A percentile compares a stretch with the other conserved stretches of the same genome.
Evolutionary conservation across 2,888 invertebrate species (phyloP).

Genomic region (Drosophila heteroneura): DNA sequence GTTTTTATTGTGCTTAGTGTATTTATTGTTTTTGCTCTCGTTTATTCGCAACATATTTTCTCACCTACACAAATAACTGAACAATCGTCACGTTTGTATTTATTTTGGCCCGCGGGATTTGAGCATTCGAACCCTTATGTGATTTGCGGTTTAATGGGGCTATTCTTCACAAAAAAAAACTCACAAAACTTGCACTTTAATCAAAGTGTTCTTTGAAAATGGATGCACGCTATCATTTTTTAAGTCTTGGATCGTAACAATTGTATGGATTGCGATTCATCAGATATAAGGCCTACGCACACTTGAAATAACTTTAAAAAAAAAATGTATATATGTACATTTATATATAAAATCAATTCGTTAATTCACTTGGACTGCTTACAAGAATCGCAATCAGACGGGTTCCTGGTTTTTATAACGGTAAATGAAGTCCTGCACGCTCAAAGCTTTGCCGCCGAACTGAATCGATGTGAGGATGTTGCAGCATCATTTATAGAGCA

Average conservation of each 20-base stretch:
- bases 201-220: conserved; percentile 3
- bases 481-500: conserved; percentile 80
- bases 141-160: conserved; percentile 56
- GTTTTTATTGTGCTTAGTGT: conserved; percentile 63
- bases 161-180: conserved; percentile 26
- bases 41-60: conserved; percentile 82
- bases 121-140: conserved; percentile 39
- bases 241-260: background rate
- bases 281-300: conserved; percentile 1
- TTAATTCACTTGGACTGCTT: conserved; percentile 27
- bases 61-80: conserved; percentile 83
- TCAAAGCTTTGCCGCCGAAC: conserved; percentile 56
- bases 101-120: conserved; percentile 66
- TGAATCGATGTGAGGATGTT: conserved; percentile 50
- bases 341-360: background rate
- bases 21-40: conserved; percentile 57
- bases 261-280: background rate
- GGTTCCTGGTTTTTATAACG: conserved; percentile 7
- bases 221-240: background rate
- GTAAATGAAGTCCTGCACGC: conserved; percentile 29
- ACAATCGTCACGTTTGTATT: conserved; percentile 76
- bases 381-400: conserved; percentile 38
- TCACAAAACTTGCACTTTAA: conserved; percentile 14
- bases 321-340: background rate
- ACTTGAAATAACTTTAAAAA: conserved; percentile 22